A percentile compares a stretch with the other conserved stretches of the same genome.
Conservation (phyloP, 2,888 invertebrate species). For the Netelia melanura region DNA sequence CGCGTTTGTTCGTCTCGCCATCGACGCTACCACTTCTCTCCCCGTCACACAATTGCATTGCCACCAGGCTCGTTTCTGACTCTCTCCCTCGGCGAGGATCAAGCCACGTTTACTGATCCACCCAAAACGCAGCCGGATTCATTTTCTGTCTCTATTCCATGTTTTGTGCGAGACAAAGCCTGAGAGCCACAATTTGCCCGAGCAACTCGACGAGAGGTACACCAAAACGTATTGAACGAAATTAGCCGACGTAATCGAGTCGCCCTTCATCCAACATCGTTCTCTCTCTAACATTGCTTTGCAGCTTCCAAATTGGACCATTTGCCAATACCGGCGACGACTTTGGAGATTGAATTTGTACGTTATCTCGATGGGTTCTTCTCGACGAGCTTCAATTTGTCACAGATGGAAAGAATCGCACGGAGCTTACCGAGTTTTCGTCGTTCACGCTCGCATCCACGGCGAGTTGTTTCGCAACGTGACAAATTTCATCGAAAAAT, state of each 20-base stretch:
- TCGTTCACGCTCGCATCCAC: background rate
- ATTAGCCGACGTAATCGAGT: slow-evolving; percentile 73
- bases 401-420: slow-evolving; percentile 19
- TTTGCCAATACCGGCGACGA: slow-evolving; percentile 35
- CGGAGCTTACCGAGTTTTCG: background rate
- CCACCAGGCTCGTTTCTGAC: background rate
- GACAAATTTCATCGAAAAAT: slow-evolving; percentile 10
- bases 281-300: slow-evolving; percentile 26
- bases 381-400: slow-evolving; percentile 43
- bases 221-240: slow-evolving; percentile 66
- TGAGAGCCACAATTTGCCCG: slow-evolving; percentile 64
- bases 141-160: slow-evolving; percentile 13
- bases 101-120: slow-evolving; percentile 8
- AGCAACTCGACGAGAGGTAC: slow-evolving; percentile 60
- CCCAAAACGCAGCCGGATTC: slow-evolving; percentile 16
- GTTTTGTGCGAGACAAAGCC: slow-evolving; percentile 53
- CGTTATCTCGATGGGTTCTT: slow-evolving; percentile 20
- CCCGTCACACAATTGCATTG: background rate
- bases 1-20: slow-evolving; percentile 34
- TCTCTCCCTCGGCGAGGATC: slow-evolving; percentile 18
- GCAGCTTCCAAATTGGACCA: slow-evolving; percentile 40
- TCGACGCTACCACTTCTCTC: slow-evolving; percentile 3
- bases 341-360: slow-evolving; percentile 64
- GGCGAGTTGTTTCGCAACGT: slow-evolving; percentile 26
- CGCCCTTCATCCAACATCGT: slow-evolving; percentile 45